These are phyloP conservation scores for Stegastes partitus DNA, from an alignment of 2,113 vertebrate genomes.

Conservation along the genomic window DNA sequence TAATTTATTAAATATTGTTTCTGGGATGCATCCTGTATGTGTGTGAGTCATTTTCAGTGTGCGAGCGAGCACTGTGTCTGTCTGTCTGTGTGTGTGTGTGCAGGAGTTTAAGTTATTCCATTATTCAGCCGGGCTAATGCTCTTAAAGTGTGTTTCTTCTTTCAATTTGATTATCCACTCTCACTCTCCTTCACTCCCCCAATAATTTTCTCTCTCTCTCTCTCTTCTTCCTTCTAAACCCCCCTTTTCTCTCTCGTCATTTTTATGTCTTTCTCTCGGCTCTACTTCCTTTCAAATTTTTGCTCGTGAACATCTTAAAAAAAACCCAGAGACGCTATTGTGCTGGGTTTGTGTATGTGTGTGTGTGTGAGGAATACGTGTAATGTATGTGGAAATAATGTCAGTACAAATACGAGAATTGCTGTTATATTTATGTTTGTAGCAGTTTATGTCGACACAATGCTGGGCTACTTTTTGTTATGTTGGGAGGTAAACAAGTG, in stretches of 20 bases:
- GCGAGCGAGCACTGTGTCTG: conserved; percentile 15
- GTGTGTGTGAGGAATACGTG: conserved; percentile 13
- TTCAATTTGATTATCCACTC: conserved; percentile 62
- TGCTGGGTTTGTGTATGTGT: not conserved
- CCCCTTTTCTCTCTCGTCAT: conserved; percentile 24
- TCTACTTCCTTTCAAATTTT: conserved; percentile 27
- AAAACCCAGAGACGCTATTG: conserved; percentile 24
- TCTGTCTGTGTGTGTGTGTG: conserved; percentile 10
- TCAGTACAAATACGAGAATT: not conserved
- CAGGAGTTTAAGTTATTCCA: conserved; percentile 64
- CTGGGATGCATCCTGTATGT: conserved; percentile 50
- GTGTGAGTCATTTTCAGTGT: conserved; percentile 49
- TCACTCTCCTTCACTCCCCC: conserved; percentile 27
- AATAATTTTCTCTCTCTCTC: conserved; percentile 29
- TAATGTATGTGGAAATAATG: conserved; percentile 15
- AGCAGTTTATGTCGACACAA: conserved; percentile 35
- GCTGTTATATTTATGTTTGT: conserved; percentile 41
- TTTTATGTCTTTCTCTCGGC: conserved; percentile 3
- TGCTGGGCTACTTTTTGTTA: conserved; percentile 42
- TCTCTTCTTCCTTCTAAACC: conserved; percentile 28
- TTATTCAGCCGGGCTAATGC: conserved; percentile 66
- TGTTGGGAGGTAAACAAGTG: conserved; percentile 19
- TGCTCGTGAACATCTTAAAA: conserved; percentile 29
- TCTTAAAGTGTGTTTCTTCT: conserved; percentile 63
- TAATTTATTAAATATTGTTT: conserved; percentile 71